Evolutionary conservation across 2,797 vertebrate species (phyloP).

Genomic region (Rhadinocentrus ornatus): DNA sequence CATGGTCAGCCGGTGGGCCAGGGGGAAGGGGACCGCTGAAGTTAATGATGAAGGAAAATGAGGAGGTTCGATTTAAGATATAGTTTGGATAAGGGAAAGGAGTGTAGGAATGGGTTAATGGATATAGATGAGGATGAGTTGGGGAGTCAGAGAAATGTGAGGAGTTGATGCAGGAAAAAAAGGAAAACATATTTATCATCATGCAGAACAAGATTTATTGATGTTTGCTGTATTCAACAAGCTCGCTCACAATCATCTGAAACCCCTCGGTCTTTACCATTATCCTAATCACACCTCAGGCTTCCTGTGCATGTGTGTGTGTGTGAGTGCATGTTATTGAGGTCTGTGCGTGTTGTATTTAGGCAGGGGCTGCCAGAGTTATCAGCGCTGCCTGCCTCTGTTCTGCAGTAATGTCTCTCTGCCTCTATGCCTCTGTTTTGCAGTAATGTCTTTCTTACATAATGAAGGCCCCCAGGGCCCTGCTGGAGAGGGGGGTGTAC

Average conservation of each 20-base stretch:
- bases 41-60: background rate
- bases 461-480: conserved; percentile 78
- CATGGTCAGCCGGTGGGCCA: conserved; percentile 87
- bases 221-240: conserved; percentile 35
- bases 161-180: conserved; percentile 20
- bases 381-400: conserved; percentile 67
- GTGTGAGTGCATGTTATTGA: conserved; percentile 29
- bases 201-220: conserved; percentile 42
- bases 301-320: conserved; percentile 26
- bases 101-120: conserved; percentile 11
- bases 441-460: conserved; percentile 82
- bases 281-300: conserved; percentile 45
- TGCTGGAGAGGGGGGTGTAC: conserved; percentile 69
- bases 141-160: background rate
- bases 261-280: conserved; percentile 36
- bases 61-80: background rate
- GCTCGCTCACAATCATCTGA: conserved; percentile 39
- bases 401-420: conserved; percentile 65
- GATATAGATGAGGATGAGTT: conserved; percentile 4
- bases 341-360: conserved; percentile 43
- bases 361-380: conserved; percentile 63
- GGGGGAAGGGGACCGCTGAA: conserved; percentile 86
- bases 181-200: conserved; percentile 26
- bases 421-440: conserved; percentile 59
- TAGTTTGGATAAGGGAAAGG: conserved; percentile 9